A percentile compares a stretch with the other conserved stretches of the same genome.
These are phyloP conservation scores for Coilia nasus DNA, from an alignment of 2,797 vertebrate species.

Conservation along the genomic window DNA sequence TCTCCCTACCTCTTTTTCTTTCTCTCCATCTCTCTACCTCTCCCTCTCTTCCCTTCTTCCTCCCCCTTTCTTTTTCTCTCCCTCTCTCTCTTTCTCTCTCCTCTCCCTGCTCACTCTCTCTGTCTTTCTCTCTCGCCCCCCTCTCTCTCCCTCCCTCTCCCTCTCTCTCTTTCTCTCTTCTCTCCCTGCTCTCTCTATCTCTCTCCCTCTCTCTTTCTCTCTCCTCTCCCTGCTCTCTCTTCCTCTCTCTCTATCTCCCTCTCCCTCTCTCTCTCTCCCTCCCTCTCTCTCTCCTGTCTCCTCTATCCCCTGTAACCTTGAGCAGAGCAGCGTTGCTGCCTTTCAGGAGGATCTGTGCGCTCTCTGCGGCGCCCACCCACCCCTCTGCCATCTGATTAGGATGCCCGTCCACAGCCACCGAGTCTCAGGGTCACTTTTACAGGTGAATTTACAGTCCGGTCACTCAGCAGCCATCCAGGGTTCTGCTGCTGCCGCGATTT, in stretches of 20 bases:
- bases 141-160: too few relatives aligned
- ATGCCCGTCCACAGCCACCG: conserved; percentile 28
- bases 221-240: conserved; percentile 8
- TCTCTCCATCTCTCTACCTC: conserved; percentile 8
- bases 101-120: too few relatives aligned
- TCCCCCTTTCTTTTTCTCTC: too few relatives aligned
- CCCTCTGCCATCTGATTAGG: conserved; percentile 33
- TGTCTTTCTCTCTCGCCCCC: too few relatives aligned
- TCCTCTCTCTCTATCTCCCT: conserved; percentile 39
- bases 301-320: not conserved
- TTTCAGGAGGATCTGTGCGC: not conserved
- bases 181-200: too few relatives aligned
- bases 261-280: not conserved
- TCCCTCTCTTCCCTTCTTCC: not conserved
- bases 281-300: conserved; percentile 8
- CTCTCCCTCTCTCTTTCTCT: too few relatives aligned
- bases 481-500: not conserved
- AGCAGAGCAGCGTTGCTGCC: not conserved
- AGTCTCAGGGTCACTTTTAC: conserved; percentile 36
- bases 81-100: too few relatives aligned
- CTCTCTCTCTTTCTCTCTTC: too few relatives aligned
- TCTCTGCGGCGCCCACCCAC: conserved; percentile 7
- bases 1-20: conserved; percentile 34
- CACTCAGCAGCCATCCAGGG: not conserved
- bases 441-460: conserved; percentile 41